Evolutionary conservation across 2,113 vertebrate species (phyloP).

Genomic region (Pteronura brasiliensis): DNA sequence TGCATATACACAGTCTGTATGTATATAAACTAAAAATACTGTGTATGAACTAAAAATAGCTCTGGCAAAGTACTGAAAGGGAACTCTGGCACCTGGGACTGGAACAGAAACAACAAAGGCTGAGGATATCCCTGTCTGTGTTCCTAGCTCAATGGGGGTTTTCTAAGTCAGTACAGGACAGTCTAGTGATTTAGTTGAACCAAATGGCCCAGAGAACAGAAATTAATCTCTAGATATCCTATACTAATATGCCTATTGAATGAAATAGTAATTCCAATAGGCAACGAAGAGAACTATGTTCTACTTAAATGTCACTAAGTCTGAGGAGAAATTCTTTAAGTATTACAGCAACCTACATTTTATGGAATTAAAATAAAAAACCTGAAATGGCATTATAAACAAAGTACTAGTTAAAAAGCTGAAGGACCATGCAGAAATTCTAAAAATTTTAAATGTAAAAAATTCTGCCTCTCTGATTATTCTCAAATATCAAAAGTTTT

Average conservation of each 20-base stretch:
- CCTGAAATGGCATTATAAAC: neutral
- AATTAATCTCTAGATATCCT: neutral
- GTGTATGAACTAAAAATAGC: neutral
- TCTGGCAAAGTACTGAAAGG: neutral
- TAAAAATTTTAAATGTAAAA: conserved; percentile 26
- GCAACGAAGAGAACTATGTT: neutral
- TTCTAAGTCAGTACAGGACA: neutral
- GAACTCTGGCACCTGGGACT: neutral
- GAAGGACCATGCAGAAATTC: neutral
- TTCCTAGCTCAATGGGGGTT: neutral
- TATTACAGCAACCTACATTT: neutral
- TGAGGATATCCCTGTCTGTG: neutral
- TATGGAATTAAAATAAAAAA: neutral
- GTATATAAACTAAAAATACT: neutral
- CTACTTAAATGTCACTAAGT: neutral
- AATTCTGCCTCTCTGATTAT: neutral
- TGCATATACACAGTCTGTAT: neutral
- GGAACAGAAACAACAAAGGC: neutral
- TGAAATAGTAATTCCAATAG: neutral
- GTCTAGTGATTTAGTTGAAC: neutral
- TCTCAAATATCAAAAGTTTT: neutral
- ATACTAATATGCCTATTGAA: neutral
- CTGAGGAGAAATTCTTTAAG: neutral
- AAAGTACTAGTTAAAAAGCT: conserved; percentile 1
- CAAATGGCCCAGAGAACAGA: neutral